Conservation (phyloP, 2,113 vertebrate species). For the Choloepus hoffmanni region DNA sequence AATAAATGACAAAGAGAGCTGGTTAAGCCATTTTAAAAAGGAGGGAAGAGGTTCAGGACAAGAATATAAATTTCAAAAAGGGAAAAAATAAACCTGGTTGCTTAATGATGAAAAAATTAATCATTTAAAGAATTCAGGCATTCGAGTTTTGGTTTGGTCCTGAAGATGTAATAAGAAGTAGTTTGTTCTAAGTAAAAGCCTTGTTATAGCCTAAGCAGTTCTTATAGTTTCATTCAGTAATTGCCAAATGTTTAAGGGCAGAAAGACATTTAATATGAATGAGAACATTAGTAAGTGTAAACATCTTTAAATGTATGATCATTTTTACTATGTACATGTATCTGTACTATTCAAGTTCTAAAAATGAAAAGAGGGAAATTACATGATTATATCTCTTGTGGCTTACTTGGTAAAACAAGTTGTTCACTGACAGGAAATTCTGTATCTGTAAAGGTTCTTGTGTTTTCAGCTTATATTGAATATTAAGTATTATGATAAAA, state of each 20-base stretch:
- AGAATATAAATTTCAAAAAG: background rate
- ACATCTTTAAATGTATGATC: background rate
- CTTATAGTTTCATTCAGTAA: background rate
- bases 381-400: background rate
- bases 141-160: background rate
- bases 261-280: background rate
- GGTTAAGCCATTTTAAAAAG: background rate
- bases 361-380: background rate
- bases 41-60: background rate
- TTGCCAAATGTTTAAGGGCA: background rate
- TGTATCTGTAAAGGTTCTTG: background rate
- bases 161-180: background rate
- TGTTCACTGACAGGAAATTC: background rate
- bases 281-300: background rate
- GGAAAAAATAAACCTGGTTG: background rate
- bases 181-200: slow-evolving; percentile 15
- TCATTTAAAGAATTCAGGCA: slow-evolving; percentile 31
- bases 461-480: background rate
- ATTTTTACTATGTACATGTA: background rate
- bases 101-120: background rate
- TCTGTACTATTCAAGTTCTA: background rate
- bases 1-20: background rate
- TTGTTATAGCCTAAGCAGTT: background rate
- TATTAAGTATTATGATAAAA: background rate
- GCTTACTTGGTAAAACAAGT: background rate